phyloP scores from a whole-genome alignment of 2,113 vertebrate species.

The Odocoileus hemionus region DNA sequence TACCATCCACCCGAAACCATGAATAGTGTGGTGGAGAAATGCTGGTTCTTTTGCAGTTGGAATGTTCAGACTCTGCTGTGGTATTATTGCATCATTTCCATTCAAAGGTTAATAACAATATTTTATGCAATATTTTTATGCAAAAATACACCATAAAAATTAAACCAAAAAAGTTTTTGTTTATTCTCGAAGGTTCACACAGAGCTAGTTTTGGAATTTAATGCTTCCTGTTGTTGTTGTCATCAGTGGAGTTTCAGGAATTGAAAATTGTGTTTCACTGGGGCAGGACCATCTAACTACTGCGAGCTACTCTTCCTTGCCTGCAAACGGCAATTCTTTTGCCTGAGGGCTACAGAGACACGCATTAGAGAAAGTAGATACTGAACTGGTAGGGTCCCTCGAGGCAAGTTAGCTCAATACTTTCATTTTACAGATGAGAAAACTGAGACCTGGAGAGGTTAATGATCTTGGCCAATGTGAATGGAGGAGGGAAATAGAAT shows the following conservation, averaged over 20 bases:
- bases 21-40: background rate
- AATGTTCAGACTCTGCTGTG: background rate
- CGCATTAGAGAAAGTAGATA: background rate
- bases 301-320: background rate
- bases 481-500: background rate
- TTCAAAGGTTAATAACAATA: background rate
- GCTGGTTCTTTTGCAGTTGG: background rate
- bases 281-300: background rate
- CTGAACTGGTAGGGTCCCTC: background rate
- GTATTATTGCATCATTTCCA: background rate
- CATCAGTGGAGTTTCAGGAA: background rate
- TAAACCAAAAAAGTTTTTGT: background rate
- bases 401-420: background rate
- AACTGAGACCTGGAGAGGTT: background rate
- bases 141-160: background rate
- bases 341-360: background rate
- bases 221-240: background rate
- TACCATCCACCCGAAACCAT: background rate
- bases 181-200: background rate
- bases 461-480: background rate
- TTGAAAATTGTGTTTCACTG: background rate
- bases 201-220: background rate
- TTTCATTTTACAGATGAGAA: constrained; percentile 28
- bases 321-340: background rate
- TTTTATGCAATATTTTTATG: background rate